These are phyloP conservation scores for Adelognathus sp. DNA, from an alignment of 2,888 invertebrate genomes.

Conservation along the genomic window DNA sequence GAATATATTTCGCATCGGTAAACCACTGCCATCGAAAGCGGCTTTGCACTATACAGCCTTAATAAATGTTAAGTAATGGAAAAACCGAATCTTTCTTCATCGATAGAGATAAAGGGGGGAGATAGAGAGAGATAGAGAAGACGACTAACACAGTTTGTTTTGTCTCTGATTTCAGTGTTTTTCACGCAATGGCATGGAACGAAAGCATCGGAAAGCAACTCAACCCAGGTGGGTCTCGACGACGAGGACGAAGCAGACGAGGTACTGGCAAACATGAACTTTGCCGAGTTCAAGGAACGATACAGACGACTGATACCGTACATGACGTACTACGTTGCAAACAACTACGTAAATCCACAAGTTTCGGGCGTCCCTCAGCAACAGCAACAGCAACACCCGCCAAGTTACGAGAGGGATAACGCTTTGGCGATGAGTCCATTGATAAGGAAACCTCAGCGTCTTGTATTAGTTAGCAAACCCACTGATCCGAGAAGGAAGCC, in stretches of 20 bases:
- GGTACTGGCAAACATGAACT: constrained; percentile 69
- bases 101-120: not conserved
- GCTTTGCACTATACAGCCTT: too few relatives aligned
- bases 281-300: constrained; percentile 85
- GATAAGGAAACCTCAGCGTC: constrained; percentile 48
- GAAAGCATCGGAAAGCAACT: constrained; percentile 59
- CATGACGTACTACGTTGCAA: constrained; percentile 90
- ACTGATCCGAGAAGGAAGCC: constrained; percentile 46
- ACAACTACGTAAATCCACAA: constrained; percentile 83
- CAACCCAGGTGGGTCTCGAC: constrained; percentile 50
- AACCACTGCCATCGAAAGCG: too few relatives aligned
- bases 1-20: too few relatives aligned
- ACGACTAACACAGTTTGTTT: not conserved
- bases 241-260: constrained; percentile 65
- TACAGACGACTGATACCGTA: constrained; percentile 91
- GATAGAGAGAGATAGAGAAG: not conserved
- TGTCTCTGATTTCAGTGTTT: constrained; percentile 66
- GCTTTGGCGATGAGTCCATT: constrained; percentile 32
- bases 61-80: too few relatives aligned
- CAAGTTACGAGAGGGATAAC: constrained; percentile 37
- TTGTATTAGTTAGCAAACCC: constrained; percentile 24
- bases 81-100: not conserved
- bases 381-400: constrained; percentile 74
- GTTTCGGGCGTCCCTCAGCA: constrained; percentile 68
- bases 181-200: constrained; percentile 48